Conservation (phyloP, 2,797 vertebrate species). For the Botia almorhae region DNA sequence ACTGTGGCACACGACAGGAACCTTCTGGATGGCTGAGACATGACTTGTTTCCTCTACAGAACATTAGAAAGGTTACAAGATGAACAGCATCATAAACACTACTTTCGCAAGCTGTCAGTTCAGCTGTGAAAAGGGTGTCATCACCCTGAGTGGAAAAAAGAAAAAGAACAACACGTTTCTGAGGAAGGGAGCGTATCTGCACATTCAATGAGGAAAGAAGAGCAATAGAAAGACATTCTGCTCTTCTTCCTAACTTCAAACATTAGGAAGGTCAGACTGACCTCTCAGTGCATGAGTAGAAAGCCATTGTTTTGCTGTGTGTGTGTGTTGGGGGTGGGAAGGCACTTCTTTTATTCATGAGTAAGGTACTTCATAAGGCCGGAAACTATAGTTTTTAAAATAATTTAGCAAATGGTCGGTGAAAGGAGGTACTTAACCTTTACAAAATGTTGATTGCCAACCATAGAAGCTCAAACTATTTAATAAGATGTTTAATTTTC, state of each 20-base stretch:
- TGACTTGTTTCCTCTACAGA: slow-evolving; percentile 15
- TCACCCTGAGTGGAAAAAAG: background rate
- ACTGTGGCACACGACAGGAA: background rate
- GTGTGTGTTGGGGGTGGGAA: background rate
- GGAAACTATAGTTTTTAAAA: background rate
- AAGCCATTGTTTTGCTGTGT: background rate
- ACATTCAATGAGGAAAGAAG: background rate
- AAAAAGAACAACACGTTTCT: background rate
- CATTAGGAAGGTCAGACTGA: slow-evolving; percentile 18
- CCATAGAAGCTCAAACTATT: background rate
- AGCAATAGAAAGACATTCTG: background rate
- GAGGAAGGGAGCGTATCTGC: background rate
- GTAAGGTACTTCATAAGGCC: background rate
- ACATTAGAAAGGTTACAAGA: slow-evolving; percentile 18
- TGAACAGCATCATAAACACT: slow-evolving; percentile 17
- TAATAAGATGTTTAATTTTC: background rate
- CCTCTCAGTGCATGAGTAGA: background rate
- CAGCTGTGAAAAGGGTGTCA: slow-evolving; percentile 6
- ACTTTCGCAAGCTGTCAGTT: slow-evolving; percentile 2
- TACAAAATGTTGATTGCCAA: background rate
- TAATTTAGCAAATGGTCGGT: background rate
- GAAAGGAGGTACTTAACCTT: background rate
- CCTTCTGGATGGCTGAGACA: background rate
- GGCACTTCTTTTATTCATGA: background rate
- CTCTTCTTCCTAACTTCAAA: background rate